Evolutionary conservation across 2,113 vertebrate genomes (phyloP), one percentile per base, ranked within the genome.

Genomic region (Zootoca vivipara): DNA sequence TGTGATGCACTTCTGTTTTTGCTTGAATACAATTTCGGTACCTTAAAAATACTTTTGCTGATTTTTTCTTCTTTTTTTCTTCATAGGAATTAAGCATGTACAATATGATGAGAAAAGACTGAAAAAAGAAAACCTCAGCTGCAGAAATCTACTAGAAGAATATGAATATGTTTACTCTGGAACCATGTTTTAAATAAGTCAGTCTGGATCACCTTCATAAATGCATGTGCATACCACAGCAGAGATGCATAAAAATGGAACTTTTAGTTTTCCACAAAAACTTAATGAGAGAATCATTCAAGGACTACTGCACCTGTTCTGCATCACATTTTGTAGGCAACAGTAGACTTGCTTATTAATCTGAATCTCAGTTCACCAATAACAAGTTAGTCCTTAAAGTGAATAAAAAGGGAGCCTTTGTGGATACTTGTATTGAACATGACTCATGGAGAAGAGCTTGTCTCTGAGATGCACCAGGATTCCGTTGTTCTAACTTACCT

Each of bases 361-460:
- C 75, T 95, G 91, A 93, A 24, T 94, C 92, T 94, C 16, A 2
- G 56, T 86, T 94, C 84, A 93, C 83, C 79, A 81, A 67, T 82
- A 87, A 78, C 91, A 91, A 93, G 90, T 73, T 90, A 87, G 88
- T 91, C 89, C 95, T 95, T 87, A 87, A 95, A 95, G 94, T 96
- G 94, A 97, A 89, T 91, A 96, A 95, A 96, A 96, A 92, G 92
- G 95, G 92, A 96, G 95, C 94, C 94, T 94, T 95, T 97, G 97
- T 96, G 97, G 97, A 97, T 97, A 98, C 97, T 97, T 96, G 92
- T 98, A 94, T 99, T 99, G 99, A 99, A 99, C 99, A 99, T 99
- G 99, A 99, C 99, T 99, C 98, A 99, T 99, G 99, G 99, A 98
- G 99, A 99, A 98, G 99, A 99, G 98, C 98, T 99, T 98, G 98